These are phyloP conservation scores for Diadema setosum DNA, from an alignment of 35 echinoderm and acorn worm genomes.

Conservation along the genomic window DNA sequence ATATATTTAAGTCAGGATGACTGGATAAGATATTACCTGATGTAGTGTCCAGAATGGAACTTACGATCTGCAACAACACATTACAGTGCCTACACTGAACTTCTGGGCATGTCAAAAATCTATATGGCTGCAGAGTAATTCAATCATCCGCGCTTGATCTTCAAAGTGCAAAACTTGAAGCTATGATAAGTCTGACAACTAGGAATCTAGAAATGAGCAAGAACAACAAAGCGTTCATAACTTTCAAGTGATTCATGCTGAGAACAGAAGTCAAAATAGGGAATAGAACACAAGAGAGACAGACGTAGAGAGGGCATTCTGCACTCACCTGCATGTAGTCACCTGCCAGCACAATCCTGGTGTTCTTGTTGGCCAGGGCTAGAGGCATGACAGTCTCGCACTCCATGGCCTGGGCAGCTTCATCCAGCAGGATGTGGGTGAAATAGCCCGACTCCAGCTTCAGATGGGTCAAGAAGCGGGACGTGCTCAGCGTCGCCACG, in stretches of 20 bases:
- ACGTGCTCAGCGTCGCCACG: conserved; percentile 98
- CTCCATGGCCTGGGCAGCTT: conserved; percentile 97
- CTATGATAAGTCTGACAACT: no score
- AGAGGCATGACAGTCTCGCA: conserved; percentile 98
- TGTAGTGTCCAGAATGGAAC: no score
- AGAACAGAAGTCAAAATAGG: neutral
- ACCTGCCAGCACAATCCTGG: conserved; percentile 91
- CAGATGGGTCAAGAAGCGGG: conserved; percentile 75
- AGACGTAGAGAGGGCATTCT: neutral
- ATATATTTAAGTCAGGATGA: no score
- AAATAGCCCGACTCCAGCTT: conserved; percentile 80
- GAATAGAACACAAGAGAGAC: neutral
- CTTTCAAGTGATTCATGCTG: no score
- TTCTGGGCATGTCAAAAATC: no score
- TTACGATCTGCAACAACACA: no score
- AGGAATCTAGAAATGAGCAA: no score
- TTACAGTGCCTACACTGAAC: no score
- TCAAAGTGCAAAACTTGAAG: no score
- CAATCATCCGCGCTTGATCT: no score
- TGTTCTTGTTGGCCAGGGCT: conserved; percentile 78
- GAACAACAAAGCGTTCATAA: neutral
- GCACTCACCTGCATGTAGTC: conserved; percentile 94
- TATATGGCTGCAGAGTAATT: no score
- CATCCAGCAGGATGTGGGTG: conserved; percentile 95
- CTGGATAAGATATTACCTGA: no score